A percentile compares a stretch with the other conserved stretches of the same genome.
phyloP scores from a whole-genome alignment of 2,888 invertebrate genomes.

The Pocota personata region DNA sequence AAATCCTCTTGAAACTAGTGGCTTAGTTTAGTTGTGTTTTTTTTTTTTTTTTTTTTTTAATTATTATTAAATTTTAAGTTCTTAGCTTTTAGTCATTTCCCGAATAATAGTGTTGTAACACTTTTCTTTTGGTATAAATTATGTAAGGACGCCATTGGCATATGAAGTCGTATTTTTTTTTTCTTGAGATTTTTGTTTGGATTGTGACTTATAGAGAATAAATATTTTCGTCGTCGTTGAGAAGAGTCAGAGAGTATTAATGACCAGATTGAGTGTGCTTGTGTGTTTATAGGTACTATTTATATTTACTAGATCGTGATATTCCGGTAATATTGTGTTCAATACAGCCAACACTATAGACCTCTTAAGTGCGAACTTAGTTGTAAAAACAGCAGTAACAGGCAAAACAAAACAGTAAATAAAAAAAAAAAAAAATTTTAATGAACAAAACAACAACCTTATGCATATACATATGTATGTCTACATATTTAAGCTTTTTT shows the following conservation, averaged over 20 bases:
- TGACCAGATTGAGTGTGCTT: conserved; percentile 13
- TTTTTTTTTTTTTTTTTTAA: background rate
- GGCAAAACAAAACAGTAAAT: conserved; percentile 2
- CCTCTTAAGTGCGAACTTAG: conserved; percentile 36
- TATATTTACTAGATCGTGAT: conserved; percentile 52
- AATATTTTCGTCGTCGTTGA: background rate
- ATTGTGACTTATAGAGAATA: conserved; percentile 14
- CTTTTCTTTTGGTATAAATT: background rate
- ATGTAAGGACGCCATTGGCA: background rate
- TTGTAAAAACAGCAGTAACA: background rate
- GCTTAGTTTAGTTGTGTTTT: background rate
- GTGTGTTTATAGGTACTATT: conserved; percentile 22
- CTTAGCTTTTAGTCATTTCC: background rate
- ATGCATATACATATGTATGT: background rate
- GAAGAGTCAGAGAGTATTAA: background rate
- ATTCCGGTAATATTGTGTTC: conserved; percentile 64
- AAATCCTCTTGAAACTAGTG: conserved; percentile 79
- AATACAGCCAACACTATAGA: conserved; percentile 54
- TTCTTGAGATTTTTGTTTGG: background rate
- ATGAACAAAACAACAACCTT: conserved; percentile 16
- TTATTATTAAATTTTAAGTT: background rate
- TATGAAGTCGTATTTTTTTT: background rate
- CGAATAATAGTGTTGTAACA: background rate
- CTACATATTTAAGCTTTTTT: background rate
- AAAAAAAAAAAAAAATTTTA: background rate